Conservation (phyloP, 2,113 vertebrate genomes). For the Trematocara unimaculatum region DNA sequence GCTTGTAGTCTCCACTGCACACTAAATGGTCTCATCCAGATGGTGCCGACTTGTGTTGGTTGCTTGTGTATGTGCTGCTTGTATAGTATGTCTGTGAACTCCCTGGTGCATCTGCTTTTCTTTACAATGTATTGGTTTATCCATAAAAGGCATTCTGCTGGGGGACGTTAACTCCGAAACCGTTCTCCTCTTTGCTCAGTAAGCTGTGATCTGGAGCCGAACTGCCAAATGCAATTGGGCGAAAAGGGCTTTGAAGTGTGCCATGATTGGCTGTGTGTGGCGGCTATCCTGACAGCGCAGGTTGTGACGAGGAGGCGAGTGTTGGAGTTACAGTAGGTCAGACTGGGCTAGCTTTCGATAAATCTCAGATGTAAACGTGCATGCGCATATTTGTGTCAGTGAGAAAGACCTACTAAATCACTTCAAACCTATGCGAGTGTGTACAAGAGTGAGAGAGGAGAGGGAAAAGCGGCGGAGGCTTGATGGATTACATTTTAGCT, state of each 20-base stretch:
- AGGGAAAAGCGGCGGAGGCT: background rate
- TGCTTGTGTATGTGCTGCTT: background rate
- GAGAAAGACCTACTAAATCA: background rate
- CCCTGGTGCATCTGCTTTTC: background rate
- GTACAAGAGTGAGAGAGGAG: background rate
- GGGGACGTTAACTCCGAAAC: constrained; percentile 9
- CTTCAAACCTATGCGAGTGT: background rate
- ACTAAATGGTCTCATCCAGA: background rate
- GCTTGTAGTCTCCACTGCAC: background rate
- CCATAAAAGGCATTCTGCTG: constrained; percentile 11
- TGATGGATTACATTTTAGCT: background rate
- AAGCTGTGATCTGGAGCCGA: constrained; percentile 13
- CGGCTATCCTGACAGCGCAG: constrained; percentile 34
- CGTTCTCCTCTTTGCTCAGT: constrained; percentile 7
- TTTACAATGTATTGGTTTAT: background rate
- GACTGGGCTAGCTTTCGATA: background rate
- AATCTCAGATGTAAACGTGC: background rate
- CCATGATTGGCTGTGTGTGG: constrained; percentile 37
- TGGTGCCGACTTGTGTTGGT: background rate
- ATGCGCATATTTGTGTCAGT: background rate
- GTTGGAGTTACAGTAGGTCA: constrained; percentile 24
- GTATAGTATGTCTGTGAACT: background rate
- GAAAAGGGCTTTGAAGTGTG: constrained; percentile 22
- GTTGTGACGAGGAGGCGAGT: constrained; percentile 19
- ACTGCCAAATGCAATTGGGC: constrained; percentile 45